Evolutionary conservation across 2,797 vertebrate genomes (phyloP).

Genomic region (Eulemur albifrons): DNA sequence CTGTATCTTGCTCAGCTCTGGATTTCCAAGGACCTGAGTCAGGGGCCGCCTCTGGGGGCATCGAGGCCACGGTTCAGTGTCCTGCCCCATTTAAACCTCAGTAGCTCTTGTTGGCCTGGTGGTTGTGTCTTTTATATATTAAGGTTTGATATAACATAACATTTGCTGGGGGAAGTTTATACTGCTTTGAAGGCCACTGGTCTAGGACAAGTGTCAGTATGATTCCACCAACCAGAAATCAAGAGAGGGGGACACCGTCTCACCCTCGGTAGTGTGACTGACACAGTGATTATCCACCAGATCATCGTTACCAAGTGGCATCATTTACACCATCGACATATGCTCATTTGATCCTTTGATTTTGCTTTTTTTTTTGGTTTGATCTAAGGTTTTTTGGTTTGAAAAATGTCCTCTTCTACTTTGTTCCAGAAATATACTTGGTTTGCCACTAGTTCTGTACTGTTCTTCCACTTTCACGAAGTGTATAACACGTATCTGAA

Average conservation of each 20-base stretch:
- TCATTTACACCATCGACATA: neutral
- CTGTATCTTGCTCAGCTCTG: neutral
- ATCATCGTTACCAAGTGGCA: rapidly evolving
- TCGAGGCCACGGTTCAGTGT: neutral
- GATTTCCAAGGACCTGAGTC: neutral
- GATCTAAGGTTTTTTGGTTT: neutral
- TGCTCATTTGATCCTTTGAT: neutral
- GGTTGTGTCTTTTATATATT: neutral
- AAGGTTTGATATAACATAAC: neutral
- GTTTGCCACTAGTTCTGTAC: neutral
- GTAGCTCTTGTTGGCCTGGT: neutral
- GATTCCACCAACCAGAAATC: neutral
- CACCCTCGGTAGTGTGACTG: rapidly evolving
- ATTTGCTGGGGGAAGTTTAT: neutral
- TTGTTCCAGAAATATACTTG: neutral
- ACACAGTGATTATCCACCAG: rapidly evolving
- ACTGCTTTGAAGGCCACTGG: neutral
- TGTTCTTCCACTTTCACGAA: neutral
- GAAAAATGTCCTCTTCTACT: neutral
- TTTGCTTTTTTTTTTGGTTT: neutral
- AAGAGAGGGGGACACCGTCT: neutral
- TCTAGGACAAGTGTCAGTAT: neutral
- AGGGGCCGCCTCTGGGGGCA: neutral
- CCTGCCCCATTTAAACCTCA: neutral
- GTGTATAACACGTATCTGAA: neutral